Conservation (phyloP, 2,888 invertebrate species). For the Sphaerophoria taeniata region DNA sequence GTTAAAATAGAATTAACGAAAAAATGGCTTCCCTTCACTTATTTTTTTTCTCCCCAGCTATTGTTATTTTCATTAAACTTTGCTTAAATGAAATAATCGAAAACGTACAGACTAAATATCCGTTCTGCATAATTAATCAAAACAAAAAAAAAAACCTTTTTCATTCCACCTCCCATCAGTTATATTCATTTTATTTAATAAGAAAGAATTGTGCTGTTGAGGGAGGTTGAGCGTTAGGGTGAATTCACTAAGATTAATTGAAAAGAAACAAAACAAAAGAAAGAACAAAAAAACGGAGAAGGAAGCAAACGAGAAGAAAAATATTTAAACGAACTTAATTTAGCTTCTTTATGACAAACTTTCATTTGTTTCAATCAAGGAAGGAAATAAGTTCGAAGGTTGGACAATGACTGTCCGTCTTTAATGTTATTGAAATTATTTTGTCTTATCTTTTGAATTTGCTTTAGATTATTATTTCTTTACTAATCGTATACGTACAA, state of each 20-base stretch:
- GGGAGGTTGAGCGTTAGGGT: background rate
- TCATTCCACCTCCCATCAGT: background rate
- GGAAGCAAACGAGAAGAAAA: too few relatives aligned
- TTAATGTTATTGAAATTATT: too few relatives aligned
- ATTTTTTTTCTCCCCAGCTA: background rate
- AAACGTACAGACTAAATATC: background rate
- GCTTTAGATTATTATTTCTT: too few relatives aligned
- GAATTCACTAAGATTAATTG: background rate
- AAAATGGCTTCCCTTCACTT: background rate
- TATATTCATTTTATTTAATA: background rate
- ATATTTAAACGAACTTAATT: too few relatives aligned
- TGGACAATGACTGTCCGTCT: too few relatives aligned
- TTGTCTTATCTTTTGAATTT: too few relatives aligned
- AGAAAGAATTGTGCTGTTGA: background rate
- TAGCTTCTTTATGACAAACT: too few relatives aligned
- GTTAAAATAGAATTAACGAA: background rate
- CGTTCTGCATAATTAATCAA: conserved; percentile 1
- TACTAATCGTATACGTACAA: too few relatives aligned
- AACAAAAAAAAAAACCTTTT: background rate
- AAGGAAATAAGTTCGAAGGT: too few relatives aligned
- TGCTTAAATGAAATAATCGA: background rate
- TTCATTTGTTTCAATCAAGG: too few relatives aligned
- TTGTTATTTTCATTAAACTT: conserved; percentile 1
- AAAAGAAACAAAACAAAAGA: background rate
- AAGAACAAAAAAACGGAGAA: background rate